Evolutionary conservation across 2,113 vertebrate species (phyloP).

Genomic region (Picathartes gymnocephalus): DNA sequence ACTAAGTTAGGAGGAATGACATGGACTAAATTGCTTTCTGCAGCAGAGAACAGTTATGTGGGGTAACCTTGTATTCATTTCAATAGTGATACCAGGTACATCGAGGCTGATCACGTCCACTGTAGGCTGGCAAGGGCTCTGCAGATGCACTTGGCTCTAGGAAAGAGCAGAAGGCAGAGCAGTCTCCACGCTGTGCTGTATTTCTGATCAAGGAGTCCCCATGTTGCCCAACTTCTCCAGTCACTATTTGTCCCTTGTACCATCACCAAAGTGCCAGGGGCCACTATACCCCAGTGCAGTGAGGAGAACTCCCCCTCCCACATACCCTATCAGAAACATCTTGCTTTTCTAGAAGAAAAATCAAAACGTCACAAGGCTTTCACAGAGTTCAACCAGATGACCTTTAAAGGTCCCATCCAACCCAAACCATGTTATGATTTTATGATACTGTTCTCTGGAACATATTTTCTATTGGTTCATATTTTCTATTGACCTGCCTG

Average conservation of each 20-base stretch:
- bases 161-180: background rate
- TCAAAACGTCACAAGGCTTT: background rate
- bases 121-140: background rate
- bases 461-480: background rate
- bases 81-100: background rate
- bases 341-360: background rate
- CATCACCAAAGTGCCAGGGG: background rate
- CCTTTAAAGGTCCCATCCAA: background rate
- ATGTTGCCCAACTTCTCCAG: background rate
- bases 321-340: background rate
- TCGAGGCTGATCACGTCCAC: background rate
- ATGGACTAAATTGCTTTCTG: background rate
- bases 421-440: background rate
- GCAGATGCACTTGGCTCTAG: background rate
- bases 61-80: background rate
- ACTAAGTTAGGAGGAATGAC: background rate
- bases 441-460: background rate
- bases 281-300: background rate
- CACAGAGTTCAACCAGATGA: background rate
- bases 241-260: background rate
- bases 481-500: background rate
- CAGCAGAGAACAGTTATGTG: background rate
- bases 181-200: accelerated
- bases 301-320: background rate
- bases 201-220: background rate